phyloP scores from a whole-genome alignment of 2,888 invertebrate species.

The Homarus gammarus region DNA sequence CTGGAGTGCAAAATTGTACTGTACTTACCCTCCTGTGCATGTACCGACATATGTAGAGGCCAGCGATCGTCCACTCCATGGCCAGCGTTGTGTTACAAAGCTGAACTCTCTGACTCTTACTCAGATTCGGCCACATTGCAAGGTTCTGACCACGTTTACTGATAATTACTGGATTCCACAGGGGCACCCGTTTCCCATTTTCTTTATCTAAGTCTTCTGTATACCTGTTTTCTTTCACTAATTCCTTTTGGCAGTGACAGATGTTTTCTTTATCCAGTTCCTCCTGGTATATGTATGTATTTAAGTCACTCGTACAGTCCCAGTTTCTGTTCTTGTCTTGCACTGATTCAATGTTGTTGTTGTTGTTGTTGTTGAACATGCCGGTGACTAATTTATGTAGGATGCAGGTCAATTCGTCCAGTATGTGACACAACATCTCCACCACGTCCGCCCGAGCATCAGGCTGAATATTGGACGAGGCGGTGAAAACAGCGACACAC shows the following conservation, averaged over 20 bases:
- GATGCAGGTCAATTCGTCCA: conserved; percentile 47
- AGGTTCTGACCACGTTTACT: background rate
- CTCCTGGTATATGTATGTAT: background rate
- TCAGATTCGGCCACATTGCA: conserved; percentile 58
- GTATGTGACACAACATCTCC: conserved; percentile 50
- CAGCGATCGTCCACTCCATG: conserved; percentile 65
- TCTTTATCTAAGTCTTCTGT: background rate
- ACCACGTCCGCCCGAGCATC: conserved; percentile 6
- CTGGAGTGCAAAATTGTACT: background rate
- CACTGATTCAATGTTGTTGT: conserved; percentile 53
- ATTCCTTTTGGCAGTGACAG: conserved; percentile 10
- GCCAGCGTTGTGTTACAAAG: conserved; percentile 62
- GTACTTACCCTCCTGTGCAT: conserved; percentile 54
- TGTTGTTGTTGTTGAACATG: conserved; percentile 60
- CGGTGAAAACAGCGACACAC: background rate
- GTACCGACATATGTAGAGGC: conserved; percentile 56
- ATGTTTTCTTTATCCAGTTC: background rate
- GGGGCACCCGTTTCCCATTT: background rate
- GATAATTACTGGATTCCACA: conserved; percentile 13
- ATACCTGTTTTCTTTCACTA: conserved; percentile 8
- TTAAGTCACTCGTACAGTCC: background rate
- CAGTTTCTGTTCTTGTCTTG: conserved; percentile 13
- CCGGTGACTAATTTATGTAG: conserved; percentile 42
- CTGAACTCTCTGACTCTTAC: conserved; percentile 57
- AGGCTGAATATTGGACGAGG: background rate